Evolutionary conservation across 2,113 vertebrate genomes (phyloP), one percentile per base, ranked within the genome.

Genomic region (Leucosticte australis): DNA sequence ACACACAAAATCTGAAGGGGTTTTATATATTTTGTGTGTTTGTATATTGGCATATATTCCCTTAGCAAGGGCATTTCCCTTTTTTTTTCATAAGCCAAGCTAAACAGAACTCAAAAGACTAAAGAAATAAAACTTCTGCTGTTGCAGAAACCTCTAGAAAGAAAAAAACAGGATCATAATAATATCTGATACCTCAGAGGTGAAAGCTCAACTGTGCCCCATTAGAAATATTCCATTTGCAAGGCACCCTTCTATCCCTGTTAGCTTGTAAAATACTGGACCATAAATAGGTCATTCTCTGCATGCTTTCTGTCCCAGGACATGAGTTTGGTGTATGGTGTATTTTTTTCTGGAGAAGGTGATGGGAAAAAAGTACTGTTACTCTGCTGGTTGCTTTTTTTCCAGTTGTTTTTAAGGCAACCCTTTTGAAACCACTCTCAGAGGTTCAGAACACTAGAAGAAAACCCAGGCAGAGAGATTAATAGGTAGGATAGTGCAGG

Each of bases 381-480:
- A 56, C 19, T 67, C 17, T 64, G 59, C 19, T 44, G 10, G 21
- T 55, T 70, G 63, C 6, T 47, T 56, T 76, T 84, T 46, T 62
- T 2, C 16, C 21, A 2, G 19, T 73, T 86, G 64, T 93, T 94
- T 91, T 83, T 83, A 81, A 33, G 26, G 39, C 56, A 93, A 41
- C 5, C 22, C 75, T 89, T 86, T 63, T 56, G 71, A 96, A 93
- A 67, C 39, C 63, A 20, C 31, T 67, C 56, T 56, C 76, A 68
- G 56, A 77, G 23, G 55, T 64, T 77, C 28, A 80, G 57, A 69
- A 76, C 26, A 41, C 49, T 39, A 73, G 60, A 71, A 87, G 49
- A 93, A 93, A 42, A 91, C 21, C 16, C 55, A 70, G 47, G 24
- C 21, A 88, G 50, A 86, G 81, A 78, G 44, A 94, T 89, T 55